These are phyloP conservation scores for Gastrophysa polygoni DNA, from an alignment of 2,888 invertebrate genomes.

Conservation along the genomic window DNA sequence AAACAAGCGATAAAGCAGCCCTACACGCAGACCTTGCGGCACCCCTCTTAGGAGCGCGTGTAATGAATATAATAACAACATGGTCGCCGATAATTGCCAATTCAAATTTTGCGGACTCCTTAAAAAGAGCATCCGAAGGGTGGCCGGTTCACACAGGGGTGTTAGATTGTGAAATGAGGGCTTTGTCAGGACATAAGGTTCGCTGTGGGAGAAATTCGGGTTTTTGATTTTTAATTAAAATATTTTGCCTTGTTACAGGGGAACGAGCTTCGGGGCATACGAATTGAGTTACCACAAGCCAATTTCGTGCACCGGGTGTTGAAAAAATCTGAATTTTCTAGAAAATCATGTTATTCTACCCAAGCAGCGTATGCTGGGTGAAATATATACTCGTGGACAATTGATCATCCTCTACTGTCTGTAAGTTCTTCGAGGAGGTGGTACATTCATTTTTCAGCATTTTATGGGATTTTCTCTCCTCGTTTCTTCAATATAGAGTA, in stretches of 20 bases:
- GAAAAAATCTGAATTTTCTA: no score
- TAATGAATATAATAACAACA: conserved; percentile 53
- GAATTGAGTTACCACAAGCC: conserved; percentile 2
- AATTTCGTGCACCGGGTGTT: neutral
- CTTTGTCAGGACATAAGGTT: conserved; percentile 34
- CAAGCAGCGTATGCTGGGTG: no score
- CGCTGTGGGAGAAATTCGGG: conserved; percentile 18
- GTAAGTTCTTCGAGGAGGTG: no score
- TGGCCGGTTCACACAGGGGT: conserved; percentile 42
- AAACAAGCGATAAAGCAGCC: conserved; percentile 45
- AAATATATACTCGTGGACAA: no score
- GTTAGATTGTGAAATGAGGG: conserved; percentile 43
- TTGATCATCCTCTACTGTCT: no score
- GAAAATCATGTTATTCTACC: no score
- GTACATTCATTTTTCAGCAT: no score
- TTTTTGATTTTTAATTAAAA: conserved; percentile 35
- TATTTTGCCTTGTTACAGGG: conserved; percentile 16
- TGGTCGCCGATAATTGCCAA: conserved; percentile 49
- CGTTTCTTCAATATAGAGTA: no score
- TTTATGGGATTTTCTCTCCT: no score
- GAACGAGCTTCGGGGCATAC: neutral
- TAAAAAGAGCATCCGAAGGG: conserved; percentile 48
- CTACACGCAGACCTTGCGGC: conserved; percentile 29
- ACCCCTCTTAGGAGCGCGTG: conserved; percentile 40
- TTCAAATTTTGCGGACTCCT: conserved; percentile 42